Conservation (phyloP, 2,888 invertebrate species). For the Mystacides longicornis region DNA sequence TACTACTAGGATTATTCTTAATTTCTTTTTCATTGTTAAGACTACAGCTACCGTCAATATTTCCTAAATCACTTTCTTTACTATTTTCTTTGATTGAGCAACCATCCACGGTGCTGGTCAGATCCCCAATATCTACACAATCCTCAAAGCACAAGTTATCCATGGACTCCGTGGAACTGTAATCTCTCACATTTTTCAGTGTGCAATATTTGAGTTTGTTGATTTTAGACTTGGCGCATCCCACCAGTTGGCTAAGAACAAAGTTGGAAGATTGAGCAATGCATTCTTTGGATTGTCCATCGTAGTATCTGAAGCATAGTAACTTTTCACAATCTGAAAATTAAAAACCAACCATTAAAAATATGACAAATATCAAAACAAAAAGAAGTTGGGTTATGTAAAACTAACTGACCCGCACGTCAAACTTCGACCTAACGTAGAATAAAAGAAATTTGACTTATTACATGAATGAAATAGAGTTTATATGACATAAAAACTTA, state of each 20-base stretch:
- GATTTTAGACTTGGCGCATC: slow-evolving; percentile 39
- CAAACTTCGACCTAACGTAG: no score
- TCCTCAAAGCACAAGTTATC: slow-evolving; percentile 46
- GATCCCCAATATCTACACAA: slow-evolving; percentile 43
- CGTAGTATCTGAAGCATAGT: slow-evolving; percentile 64
- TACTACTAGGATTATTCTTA: slow-evolving; percentile 9
- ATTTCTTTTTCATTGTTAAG: slow-evolving; percentile 8
- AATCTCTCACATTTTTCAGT: slow-evolving; percentile 8
- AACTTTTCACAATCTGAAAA: slow-evolving; percentile 61
- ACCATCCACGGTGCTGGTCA: slow-evolving; percentile 47
- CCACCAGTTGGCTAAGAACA: slow-evolving; percentile 48
- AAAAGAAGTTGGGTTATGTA: no score
- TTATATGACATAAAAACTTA: no score
- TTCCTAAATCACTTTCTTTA: slow-evolving; percentile 8
- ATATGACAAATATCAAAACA: not conserved
- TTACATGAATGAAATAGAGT: no score
- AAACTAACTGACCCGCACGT: no score
- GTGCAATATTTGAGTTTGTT: slow-evolving; percentile 9
- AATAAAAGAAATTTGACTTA: no score
- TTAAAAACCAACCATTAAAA: slow-evolving; percentile 11
- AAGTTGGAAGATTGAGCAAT: slow-evolving; percentile 57
- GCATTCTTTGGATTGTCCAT: slow-evolving; percentile 56
- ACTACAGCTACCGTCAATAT: slow-evolving; percentile 6
- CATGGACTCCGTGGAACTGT: slow-evolving; percentile 20
- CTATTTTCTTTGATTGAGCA: slow-evolving; percentile 49